These are phyloP conservation scores for Drosophila formosana DNA, from an alignment of 2,888 invertebrate species.

Conservation along the genomic window DNA sequence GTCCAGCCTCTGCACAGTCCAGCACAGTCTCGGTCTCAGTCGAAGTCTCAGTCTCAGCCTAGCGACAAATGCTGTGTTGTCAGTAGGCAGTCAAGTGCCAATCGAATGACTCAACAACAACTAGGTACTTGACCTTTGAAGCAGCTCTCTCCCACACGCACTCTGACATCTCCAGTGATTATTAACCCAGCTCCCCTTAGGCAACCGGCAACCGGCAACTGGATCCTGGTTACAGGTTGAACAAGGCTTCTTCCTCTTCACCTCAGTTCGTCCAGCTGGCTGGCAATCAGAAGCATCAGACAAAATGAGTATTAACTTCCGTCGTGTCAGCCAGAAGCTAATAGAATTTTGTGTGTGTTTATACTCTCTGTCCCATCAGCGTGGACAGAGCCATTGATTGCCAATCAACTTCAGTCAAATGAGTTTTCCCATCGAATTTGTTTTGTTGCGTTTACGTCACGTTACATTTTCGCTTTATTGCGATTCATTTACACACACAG, in stretches of 20 bases:
- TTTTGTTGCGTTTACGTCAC: conserved; percentile 33
- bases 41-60: not conserved
- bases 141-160: conserved; percentile 30
- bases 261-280: conserved; percentile 1
- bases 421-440: conserved; percentile 57
- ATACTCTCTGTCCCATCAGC: conserved; percentile 20
- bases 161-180: conserved; percentile 8
- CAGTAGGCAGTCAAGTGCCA: conserved; percentile 62
- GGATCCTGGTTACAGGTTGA: conserved; percentile 20
- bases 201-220: not conserved
- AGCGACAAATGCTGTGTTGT: conserved; percentile 30
- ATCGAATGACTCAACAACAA: conserved; percentile 36
- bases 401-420: conserved; percentile 79
- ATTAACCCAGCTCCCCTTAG: conserved; percentile 10
- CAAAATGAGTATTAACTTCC: conserved; percentile 67
- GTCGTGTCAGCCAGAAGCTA: conserved; percentile 54
- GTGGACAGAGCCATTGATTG: conserved; percentile 59
- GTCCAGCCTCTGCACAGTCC: conserved; percentile 12
- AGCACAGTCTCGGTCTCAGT: conserved; percentile 1
- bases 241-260: not conserved
- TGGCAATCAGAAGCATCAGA: conserved; percentile 55
- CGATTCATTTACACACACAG: not conserved
- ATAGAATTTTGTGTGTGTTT: conserved; percentile 73
- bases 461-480: not conserved
- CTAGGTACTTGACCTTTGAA: conserved; percentile 76